A percentile compares a stretch with the other conserved stretches of the same genome.
These are phyloP conservation scores for Eremophila alpestris DNA, from an alignment of 2,797 vertebrate species.

Conservation along the genomic window DNA sequence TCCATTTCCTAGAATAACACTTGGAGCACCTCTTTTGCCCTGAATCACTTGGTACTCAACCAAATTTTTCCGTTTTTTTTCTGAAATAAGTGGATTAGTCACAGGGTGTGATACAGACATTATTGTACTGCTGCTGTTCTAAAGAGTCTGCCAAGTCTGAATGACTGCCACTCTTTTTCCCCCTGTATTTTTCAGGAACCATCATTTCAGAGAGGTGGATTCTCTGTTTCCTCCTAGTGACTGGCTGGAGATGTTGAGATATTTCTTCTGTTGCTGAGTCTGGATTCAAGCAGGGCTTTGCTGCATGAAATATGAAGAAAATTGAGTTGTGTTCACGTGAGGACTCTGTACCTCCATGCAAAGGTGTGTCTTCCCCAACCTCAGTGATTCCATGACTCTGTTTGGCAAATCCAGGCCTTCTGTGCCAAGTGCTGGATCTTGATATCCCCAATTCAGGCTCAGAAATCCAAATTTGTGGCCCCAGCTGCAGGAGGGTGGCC, in stretches of 20 bases:
- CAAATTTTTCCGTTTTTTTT: not conserved
- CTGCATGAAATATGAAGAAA: not conserved
- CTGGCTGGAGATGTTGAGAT: not conserved
- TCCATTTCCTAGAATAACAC: not conserved
- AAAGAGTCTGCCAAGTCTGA: not conserved
- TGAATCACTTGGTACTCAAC: not conserved
- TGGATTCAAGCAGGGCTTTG: not conserved
- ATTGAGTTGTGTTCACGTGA: fast-evolving
- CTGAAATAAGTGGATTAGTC: not conserved
- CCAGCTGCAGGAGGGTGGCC: not conserved
- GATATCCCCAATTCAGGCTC: fast-evolving
- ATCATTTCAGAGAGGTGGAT: not conserved
- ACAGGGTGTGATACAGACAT: not conserved
- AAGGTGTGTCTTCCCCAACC: not conserved
- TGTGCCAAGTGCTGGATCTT: not conserved
- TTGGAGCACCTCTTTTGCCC: not conserved
- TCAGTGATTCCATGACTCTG: fast-evolving
- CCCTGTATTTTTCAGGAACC: not conserved
- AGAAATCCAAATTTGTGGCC: not conserved
- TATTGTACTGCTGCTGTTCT: not conserved
- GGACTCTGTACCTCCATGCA: not conserved
- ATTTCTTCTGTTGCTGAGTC: not conserved
- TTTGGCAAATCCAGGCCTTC: not conserved
- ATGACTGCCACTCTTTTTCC: fast-evolving
- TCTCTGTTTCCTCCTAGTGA: not conserved